Evolutionary conservation across 2,797 vertebrate species (phyloP).

Genomic region (Gallinago solitaria): DNA sequence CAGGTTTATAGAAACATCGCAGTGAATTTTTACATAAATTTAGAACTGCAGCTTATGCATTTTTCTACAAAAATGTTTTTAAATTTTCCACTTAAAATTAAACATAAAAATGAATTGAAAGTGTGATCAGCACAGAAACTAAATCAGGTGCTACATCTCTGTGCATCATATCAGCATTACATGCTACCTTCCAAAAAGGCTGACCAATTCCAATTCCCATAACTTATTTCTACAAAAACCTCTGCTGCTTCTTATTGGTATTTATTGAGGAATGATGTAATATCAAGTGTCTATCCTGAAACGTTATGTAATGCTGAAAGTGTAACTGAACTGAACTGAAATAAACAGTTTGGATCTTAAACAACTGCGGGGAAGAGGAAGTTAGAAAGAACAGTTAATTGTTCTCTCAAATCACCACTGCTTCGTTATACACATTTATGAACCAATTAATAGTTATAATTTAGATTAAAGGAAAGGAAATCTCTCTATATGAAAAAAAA

Average conservation of each 20-base stretch:
- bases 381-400: slow-evolving; percentile 21
- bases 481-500: slow-evolving; percentile 9
- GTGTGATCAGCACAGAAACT: slow-evolving; percentile 54
- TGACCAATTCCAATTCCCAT: neutral
- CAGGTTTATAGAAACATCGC: slow-evolving; percentile 85
- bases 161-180: neutral
- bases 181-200: slow-evolving; percentile 11
- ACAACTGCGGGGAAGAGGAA: neutral
- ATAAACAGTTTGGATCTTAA: neutral
- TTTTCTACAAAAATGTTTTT: slow-evolving; percentile 75
- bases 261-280: slow-evolving; percentile 1
- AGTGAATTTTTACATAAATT: slow-evolving; percentile 85
- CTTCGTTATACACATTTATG: neutral
- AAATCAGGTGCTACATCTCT: slow-evolving; percentile 37
- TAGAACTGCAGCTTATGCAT: slow-evolving; percentile 81
- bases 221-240: neutral
- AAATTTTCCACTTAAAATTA: slow-evolving; percentile 78
- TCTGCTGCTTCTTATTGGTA: neutral
- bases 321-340: neutral
- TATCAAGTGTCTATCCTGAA: neutral
- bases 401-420: neutral
- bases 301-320: neutral
- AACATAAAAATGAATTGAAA: slow-evolving; percentile 73
- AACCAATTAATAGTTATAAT: slow-evolving; percentile 17
- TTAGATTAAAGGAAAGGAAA: slow-evolving; percentile 19